Percentiles rank a stretch among this genome's conserved stretches.
phyloP scores from a whole-genome alignment of 2,797 vertebrate species.

The Bovichtus diacanthus region DNA sequence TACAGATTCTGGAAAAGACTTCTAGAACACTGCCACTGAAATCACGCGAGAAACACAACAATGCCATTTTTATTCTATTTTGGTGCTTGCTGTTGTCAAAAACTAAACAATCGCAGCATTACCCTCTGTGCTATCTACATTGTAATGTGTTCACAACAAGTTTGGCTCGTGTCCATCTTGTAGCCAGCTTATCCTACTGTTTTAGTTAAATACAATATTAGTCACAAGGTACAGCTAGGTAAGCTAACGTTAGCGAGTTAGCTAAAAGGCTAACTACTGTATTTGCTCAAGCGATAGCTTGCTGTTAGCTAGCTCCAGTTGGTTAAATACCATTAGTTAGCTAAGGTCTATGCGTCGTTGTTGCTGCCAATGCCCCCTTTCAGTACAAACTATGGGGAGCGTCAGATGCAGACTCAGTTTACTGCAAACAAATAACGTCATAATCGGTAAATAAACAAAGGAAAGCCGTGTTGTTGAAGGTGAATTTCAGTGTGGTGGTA shows the following conservation, averaged over 20 bases:
- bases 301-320: constrained; percentile 44
- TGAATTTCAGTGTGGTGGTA: constrained; percentile 43
- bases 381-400: constrained; percentile 19
- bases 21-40: constrained; percentile 43
- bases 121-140: constrained; percentile 8
- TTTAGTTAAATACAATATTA: constrained; percentile 29
- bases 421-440: constrained; percentile 47
- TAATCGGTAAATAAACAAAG: constrained; percentile 61
- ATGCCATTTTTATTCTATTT: constrained; percentile 45
- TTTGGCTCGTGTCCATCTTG: constrained; percentile 57
- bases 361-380: constrained; percentile 12
- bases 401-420: constrained; percentile 21
- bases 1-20: constrained; percentile 48
- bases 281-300: constrained; percentile 30
- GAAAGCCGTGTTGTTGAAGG: constrained; percentile 47
- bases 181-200: constrained; percentile 35
- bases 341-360: constrained; percentile 42
- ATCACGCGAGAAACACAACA: constrained; percentile 67
- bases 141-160: constrained; percentile 49
- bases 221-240: constrained; percentile 50
- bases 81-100: constrained; percentile 20
- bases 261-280: constrained; percentile 61
- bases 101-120: constrained; percentile 13
- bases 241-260: constrained; percentile 62
- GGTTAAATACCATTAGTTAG: constrained; percentile 48